A percentile compares a stretch with the other conserved stretches of the same genome.
Evolutionary conservation across 1,140 invertebrate species (phyloP).

Genomic region (Lordiphosa collinella): DNA sequence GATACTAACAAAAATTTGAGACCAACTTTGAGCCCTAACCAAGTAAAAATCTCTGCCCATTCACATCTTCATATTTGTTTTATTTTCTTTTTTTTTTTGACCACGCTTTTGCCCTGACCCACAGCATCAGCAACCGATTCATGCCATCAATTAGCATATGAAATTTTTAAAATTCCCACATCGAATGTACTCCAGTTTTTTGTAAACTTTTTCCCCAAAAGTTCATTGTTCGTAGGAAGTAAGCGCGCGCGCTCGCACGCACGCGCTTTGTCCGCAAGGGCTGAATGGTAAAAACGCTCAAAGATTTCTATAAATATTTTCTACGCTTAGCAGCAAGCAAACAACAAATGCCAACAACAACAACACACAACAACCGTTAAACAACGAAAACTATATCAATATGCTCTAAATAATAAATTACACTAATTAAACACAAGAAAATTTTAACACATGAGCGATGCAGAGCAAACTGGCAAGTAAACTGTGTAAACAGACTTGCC

Average conservation of each 20-base stretch:
- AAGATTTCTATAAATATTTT: constrained; percentile 69
- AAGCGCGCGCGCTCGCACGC: constrained; percentile 20
- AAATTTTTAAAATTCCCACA: constrained; percentile 48
- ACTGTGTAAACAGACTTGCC: background rate
- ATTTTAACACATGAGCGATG: constrained; percentile 68
- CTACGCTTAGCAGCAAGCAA: constrained; percentile 31
- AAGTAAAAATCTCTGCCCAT: too few relatives aligned
- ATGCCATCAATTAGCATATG: constrained; percentile 47
- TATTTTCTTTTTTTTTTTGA: too few relatives aligned
- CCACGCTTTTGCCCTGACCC: background rate
- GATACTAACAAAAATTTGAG: too few relatives aligned
- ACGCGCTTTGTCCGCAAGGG: constrained; percentile 35
- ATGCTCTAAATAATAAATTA: constrained; percentile 79
- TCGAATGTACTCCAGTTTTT: constrained; percentile 29
- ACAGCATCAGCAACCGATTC: background rate
- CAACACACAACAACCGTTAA: constrained; percentile 65
- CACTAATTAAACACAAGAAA: constrained; percentile 79
- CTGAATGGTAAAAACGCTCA: constrained; percentile 20
- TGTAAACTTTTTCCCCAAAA: constrained; percentile 28
- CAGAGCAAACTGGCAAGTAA: constrained; percentile 1
- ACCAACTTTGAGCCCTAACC: too few relatives aligned
- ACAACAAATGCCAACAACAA: constrained; percentile 54
- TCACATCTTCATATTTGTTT: too few relatives aligned
- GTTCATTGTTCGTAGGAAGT: constrained; percentile 38
- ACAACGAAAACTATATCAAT: constrained; percentile 77